Evolutionary conservation across 2,888 invertebrate genomes (phyloP).

Genomic region (Caenorhabditis sp.): DNA sequence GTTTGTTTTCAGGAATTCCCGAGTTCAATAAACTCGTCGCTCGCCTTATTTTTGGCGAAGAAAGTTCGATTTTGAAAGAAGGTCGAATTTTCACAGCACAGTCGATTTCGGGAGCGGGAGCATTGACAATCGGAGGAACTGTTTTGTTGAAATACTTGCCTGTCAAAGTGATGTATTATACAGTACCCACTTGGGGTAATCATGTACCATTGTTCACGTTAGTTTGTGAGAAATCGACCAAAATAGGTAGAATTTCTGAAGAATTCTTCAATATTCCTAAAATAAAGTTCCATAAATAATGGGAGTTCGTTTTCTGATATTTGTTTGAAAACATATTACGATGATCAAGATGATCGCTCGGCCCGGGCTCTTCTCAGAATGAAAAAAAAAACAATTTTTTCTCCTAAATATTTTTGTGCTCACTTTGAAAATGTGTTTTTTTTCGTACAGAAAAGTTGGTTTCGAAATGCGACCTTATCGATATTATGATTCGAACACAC

Average conservation of each 20-base stretch:
- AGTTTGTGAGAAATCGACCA: neutral
- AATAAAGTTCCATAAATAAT: no score
- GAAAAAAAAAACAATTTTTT: no score
- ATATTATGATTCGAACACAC: slow-evolving; percentile 90
- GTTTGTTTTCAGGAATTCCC: slow-evolving; percentile 74
- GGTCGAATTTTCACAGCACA: slow-evolving; percentile 78
- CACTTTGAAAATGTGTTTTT: no score
- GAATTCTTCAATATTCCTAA: no score
- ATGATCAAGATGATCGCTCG: no score
- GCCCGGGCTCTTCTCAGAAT: no score
- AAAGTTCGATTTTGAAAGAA: slow-evolving; percentile 76
- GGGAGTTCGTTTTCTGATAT: no score
- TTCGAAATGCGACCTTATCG: slow-evolving; percentile 86
- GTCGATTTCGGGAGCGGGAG: slow-evolving; percentile 92
- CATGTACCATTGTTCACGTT: slow-evolving; percentile 90
- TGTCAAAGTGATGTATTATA: slow-evolving; percentile 83
- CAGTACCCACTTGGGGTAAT: slow-evolving; percentile 96
- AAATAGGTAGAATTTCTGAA: no score
- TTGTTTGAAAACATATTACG: no score
- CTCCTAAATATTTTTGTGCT: no score
- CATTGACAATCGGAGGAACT: slow-evolving; percentile 87
- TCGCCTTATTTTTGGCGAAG: slow-evolving; percentile 83
- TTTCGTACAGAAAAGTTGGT: slow-evolving; percentile 78
- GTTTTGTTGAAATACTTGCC: slow-evolving; percentile 81
- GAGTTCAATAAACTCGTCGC: slow-evolving; percentile 86